Percentiles rank a stretch among this genome's conserved stretches.
Conservation (phyloP, 2,797 vertebrate species). For the Carapus acus region DNA sequence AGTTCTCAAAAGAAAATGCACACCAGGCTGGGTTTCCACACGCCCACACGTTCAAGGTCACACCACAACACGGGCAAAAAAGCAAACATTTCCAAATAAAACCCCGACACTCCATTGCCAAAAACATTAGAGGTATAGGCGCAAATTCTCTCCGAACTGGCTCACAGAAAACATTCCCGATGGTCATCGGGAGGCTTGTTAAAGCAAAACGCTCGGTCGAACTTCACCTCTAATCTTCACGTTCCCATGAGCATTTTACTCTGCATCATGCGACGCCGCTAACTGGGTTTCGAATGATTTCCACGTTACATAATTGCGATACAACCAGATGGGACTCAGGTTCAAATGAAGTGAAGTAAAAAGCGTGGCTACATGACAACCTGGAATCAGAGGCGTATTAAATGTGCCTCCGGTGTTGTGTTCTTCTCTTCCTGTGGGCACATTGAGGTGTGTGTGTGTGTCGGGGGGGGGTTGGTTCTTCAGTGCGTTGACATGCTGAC, state of each 20-base stretch:
- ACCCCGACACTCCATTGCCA: conserved; percentile 2
- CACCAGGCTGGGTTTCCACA: conserved; percentile 30
- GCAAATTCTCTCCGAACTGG: conserved; percentile 24
- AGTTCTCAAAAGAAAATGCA: conserved; percentile 45
- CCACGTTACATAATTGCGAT: conserved; percentile 28
- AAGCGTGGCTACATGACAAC: conserved; percentile 9
- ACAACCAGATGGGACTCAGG: conserved; percentile 27
- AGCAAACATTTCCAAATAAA: conserved; percentile 14
- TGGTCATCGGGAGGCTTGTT: conserved; percentile 26
- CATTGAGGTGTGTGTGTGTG: conserved; percentile 12
- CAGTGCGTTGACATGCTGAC: conserved; percentile 43
- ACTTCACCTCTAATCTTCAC: conserved; percentile 30
- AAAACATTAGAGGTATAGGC: conserved; percentile 11
- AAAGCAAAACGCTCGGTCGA: conserved; percentile 20
- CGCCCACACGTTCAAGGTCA: conserved; percentile 42
- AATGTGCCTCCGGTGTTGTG: conserved; percentile 31
- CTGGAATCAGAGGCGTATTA: conserved; percentile 35
- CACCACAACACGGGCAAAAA: conserved; percentile 29
- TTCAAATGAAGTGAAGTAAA: conserved; percentile 34
- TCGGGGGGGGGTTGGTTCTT: conserved; percentile 1
- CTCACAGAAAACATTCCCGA: conserved; percentile 32
- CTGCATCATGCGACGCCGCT: conserved; percentile 20
- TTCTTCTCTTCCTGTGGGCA: conserved; percentile 29
- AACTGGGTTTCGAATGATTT: conserved; percentile 27
- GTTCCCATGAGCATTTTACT: conserved; percentile 17